These are phyloP conservation scores for Serranus cabrilla DNA, from an alignment of 2,797 vertebrate genomes.

Conservation along the genomic window DNA sequence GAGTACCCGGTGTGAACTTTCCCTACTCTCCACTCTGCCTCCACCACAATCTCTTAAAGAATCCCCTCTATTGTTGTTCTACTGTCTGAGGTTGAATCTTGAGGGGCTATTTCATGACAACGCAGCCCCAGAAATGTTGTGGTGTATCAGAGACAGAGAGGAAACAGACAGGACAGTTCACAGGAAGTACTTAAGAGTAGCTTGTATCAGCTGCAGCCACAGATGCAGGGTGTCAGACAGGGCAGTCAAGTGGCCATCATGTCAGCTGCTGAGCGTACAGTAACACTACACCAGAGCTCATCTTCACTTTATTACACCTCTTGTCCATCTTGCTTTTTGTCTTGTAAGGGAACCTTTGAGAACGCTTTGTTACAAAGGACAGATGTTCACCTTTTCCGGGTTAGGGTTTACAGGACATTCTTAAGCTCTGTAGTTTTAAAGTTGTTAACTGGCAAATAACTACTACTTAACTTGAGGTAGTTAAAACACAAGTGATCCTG, in stretches of 20 bases:
- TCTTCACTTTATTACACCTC: constrained; percentile 19
- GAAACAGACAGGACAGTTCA: constrained; percentile 44
- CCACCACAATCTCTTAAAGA: constrained; percentile 53
- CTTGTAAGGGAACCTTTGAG: not conserved
- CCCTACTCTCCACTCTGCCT: constrained; percentile 15
- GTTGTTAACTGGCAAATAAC: not conserved
- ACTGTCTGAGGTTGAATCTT: constrained; percentile 70
- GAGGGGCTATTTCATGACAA: constrained; percentile 66
- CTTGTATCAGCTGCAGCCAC: constrained; percentile 38
- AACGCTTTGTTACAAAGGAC: not conserved
- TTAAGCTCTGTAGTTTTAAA: not conserved
- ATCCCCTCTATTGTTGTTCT: constrained; percentile 63
- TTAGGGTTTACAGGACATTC: not conserved
- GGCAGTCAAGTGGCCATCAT: constrained; percentile 42
- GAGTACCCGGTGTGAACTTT: constrained; percentile 57
- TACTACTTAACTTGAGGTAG: not conserved
- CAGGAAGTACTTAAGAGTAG: constrained; percentile 53
- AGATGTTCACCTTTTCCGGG: constrained; percentile 1
- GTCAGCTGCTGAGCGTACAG: constrained; percentile 26
- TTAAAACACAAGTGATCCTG: not conserved
- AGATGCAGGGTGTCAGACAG: constrained; percentile 40
- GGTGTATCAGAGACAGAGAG: constrained; percentile 52
- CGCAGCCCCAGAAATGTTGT: constrained; percentile 64
- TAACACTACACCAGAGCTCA: constrained; percentile 26
- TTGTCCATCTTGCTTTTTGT: constrained; percentile 15